Percentiles rank a stretch among this genome's conserved stretches.
Conservation (phyloP, 2,113 vertebrate species). For the Macheiramphus alcinus region DNA sequence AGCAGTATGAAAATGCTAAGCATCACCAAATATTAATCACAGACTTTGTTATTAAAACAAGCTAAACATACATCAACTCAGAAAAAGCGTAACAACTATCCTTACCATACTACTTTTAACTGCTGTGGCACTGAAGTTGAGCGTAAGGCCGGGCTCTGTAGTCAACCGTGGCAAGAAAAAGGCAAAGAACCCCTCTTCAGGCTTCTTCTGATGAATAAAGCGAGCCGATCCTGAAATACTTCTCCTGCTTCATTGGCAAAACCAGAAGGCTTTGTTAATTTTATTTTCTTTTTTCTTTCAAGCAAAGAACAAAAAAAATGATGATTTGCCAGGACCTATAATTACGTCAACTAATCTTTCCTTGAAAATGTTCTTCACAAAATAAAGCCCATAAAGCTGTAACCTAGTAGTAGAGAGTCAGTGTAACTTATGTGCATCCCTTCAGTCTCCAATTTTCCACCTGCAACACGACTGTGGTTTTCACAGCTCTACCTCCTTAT, state of each 20-base stretch:
- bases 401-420: background rate
- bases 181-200: conserved; percentile 63
- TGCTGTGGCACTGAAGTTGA: conserved; percentile 89
- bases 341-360: background rate
- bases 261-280: background rate
- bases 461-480: background rate
- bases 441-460: background rate
- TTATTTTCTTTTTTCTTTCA: background rate
- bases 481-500: background rate
- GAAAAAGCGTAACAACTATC: background rate
- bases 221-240: conserved; percentile 43
- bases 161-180: conserved; percentile 81
- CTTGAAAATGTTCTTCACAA: background rate
- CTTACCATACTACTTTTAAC: conserved; percentile 88
- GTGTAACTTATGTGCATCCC: background rate
- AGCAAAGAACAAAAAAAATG: background rate
- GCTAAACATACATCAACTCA: background rate
- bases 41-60: background rate
- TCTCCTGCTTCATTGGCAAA: conserved; percentile 56
- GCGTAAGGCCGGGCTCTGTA: conserved; percentile 69
- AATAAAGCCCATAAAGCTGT: background rate
- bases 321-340: background rate
- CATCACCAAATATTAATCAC: background rate
- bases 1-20: background rate
- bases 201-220: conserved; percentile 52